Percentiles rank a stretch among this genome's conserved stretches.
phyloP scores from a whole-genome alignment of 2,888 invertebrate species.

The Parnassius smintheus region DNA sequence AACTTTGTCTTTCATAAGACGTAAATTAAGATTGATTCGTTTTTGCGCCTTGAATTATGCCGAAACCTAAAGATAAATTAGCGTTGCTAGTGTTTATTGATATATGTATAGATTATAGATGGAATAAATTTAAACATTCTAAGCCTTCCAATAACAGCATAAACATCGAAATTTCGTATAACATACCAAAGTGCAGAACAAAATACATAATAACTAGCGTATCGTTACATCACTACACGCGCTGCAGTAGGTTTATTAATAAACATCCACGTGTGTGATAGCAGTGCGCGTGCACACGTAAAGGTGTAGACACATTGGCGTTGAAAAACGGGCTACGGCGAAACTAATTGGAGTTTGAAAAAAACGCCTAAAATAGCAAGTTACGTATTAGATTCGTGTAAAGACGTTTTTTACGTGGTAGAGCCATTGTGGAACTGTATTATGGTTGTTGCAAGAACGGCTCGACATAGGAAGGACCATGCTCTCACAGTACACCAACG shows the following conservation, averaged over 20 bases:
- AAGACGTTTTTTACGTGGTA: too few species aligned
- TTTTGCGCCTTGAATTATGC: constrained; percentile 2
- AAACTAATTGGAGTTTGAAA: not conserved
- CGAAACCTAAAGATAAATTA: constrained; percentile 2
- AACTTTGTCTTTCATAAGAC: too few species aligned
- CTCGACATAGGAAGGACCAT: too few species aligned
- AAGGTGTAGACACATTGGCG: constrained; percentile 28
- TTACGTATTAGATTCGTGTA: too few species aligned
- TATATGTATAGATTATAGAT: not conserved
- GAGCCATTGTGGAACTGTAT: too few species aligned
- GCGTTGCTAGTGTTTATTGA: constrained; percentile 3
- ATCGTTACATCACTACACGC: constrained; percentile 33
- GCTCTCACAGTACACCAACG: too few species aligned
- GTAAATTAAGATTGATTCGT: too few species aligned
- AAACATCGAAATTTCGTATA: constrained; percentile 9
- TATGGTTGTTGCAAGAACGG: too few species aligned
- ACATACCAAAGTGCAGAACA: constrained; percentile 25
- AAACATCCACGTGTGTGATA: constrained; percentile 67
- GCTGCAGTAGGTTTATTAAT: constrained; percentile 68
- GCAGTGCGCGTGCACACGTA: constrained; percentile 46
- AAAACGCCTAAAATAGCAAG: too few species aligned
- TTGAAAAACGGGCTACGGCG: not conserved
- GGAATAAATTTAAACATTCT: constrained; percentile 4
- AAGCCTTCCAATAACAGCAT: constrained; percentile 1
- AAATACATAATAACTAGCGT: constrained; percentile 24